Base-by-base conservation (phyloP, 2,888 invertebrate genomes). In the Cremastinae sp. region DNA sequence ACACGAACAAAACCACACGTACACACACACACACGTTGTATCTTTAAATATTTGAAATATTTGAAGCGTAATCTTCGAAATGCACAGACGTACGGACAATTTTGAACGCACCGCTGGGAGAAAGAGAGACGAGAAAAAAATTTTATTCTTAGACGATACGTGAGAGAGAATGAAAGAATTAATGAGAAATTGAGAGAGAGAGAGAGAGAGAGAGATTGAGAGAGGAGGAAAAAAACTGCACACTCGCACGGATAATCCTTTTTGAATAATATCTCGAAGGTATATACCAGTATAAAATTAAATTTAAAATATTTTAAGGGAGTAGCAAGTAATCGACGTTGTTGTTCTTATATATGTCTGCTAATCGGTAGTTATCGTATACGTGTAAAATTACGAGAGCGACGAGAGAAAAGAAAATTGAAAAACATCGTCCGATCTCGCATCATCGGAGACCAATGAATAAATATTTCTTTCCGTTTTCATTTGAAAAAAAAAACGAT, bases 341-440 rank as follows among this genome's bases (percentile, higher is more conserved):
- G 77, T 79, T 77, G 66, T 79, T 76, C 68, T 75, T 70, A 41
- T 61, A 70, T 66, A 70, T 78, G 64, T 78, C 73, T 75, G 78
- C 70, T 76, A 70, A 73, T 76, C 69, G 61, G 51, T 78, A 68
- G 68, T 65, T 43, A 65, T 65, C 16, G 72, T 76, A 64, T 62
- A 62, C 58, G 43, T 51, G 64, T 69, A 74, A 54, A 69, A 69
- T 14, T 51, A 28, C 10, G 41, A 28, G 51, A 51, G 36, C 49
- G 49, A 65, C 34, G 36, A 51, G 43, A 53, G 53, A 65, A 41
- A 4, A n/a, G 41, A 14, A 43, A 28, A 53, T 5, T 28, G 5
- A 28, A 28, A 28, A 28, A 3, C 28, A 3, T 28, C 28, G 5
- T 28, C 28, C 2, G 5, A 28, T 3, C 5, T 28, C 5, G 2